phyloP scores from a whole-genome alignment of 53 echinoderm and acorn worm species.

The Mesocentrotus franciscanus region DNA sequence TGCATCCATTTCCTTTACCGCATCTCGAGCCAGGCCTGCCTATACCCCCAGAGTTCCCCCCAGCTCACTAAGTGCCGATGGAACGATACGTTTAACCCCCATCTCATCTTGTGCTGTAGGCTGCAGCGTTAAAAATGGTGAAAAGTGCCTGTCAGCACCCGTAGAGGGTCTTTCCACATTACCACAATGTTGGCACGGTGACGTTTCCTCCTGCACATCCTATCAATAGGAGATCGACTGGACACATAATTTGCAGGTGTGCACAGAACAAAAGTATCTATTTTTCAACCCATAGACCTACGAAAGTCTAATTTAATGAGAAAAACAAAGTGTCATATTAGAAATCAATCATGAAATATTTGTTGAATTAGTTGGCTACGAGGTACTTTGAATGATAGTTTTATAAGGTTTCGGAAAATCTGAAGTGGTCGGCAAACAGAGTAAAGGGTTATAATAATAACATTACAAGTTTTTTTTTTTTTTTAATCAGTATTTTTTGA shows the following conservation, averaged over 20 bases:
- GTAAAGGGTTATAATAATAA: too few species aligned
- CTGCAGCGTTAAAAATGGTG: neutral
- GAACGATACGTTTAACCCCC: slow-evolving; percentile 26
- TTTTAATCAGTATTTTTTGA: too few species aligned
- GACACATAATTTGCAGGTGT: neutral
- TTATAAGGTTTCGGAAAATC: too few species aligned
- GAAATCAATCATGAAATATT: too few species aligned
- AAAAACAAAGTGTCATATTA: too few species aligned
- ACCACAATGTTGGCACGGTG: neutral
- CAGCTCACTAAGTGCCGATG: slow-evolving; percentile 20
- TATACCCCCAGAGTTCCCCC: neutral
- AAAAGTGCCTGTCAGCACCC: slow-evolving; percentile 29
- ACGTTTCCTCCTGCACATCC: neutral
- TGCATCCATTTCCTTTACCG: neutral
- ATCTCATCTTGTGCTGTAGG: neutral
- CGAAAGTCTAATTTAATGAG: too few species aligned
- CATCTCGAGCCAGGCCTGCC: neutral
- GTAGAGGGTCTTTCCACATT: neutral
- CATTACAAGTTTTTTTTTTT: too few species aligned
- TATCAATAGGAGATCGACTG: neutral
- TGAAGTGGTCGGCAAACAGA: too few species aligned
- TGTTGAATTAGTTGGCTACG: too few species aligned
- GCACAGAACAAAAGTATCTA: neutral
- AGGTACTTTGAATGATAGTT: too few species aligned
- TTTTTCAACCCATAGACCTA: too few species aligned